Evolutionary conservation across 2,113 vertebrate species (phyloP), one percentile per base, ranked within the genome.

Genomic region (Platichthys stellatus): DNA sequence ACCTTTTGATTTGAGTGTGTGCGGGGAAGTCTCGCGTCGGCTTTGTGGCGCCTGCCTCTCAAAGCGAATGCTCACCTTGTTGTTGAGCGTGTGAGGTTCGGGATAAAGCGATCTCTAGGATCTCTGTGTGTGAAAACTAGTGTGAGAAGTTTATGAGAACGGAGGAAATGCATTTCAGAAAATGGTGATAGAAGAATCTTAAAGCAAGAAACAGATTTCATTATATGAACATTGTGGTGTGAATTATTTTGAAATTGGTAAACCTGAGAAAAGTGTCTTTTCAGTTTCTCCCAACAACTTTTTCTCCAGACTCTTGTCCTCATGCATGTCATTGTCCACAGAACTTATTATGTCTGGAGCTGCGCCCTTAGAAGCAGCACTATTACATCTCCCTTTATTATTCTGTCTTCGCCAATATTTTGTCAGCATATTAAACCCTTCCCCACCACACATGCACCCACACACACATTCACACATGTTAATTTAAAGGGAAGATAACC

Each of bases 401-500:
- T 26, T 21, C 35, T 63, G 35, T 69, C 65, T 63, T 72, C 28
- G 5, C 12, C 12, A 47, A 40, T 75, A 59, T 73, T 76, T 71
- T 59, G 9, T 62, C n/a, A 4, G 47, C 70, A 60, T 73, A 38
- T 76, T 74, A 74, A 74, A 65, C 23, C 43, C 4, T 45, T 69
- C 56, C 21, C 17, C 11, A 8, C 28, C 40, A 66, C 28, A 53
- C 21, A 45, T 6, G 15, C 3, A 6, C 62, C 13, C 45, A 69
- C 49, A 4, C 12, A 53, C 13, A 73, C 31, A 31, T 7, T 31
- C 31, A 31, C 31, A 53, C 63, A 21, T 20, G 1, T 78, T 90
- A 69, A 74, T 85, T 84, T 82, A 86, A 78, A 61, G 40, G 4
- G 6, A 74, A 63, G 57, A 59, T 61, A 64, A 72, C 69, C 81